Evolutionary conservation across 2,888 invertebrate species (phyloP).

Genomic region (Adelphocoris suturalis): DNA sequence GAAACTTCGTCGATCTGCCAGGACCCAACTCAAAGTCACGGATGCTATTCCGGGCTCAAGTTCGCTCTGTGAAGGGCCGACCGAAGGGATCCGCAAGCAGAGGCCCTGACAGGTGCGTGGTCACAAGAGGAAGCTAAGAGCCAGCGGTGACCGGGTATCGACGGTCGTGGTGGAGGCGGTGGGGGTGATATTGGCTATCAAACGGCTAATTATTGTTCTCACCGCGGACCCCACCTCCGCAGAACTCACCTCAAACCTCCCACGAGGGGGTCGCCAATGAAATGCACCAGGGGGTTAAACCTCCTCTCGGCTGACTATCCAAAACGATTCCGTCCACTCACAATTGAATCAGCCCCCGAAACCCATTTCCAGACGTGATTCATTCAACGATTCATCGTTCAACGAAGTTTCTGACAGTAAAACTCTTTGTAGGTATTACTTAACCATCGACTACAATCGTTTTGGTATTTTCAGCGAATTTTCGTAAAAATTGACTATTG

Average conservation of each 20-base stretch:
- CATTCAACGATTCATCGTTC: not conserved
- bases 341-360: conserved; percentile 9
- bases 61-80: too few relatives aligned
- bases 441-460: too few relatives aligned
- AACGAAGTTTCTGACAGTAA: not conserved
- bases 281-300: conserved; percentile 26
- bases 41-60: too few relatives aligned
- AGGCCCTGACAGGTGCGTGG: not conserved
- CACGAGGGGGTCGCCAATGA: not conserved
- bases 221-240: not conserved
- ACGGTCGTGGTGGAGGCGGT: not conserved
- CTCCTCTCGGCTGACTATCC: conserved; percentile 23
- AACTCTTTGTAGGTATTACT: not conserved
- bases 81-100: not conserved
- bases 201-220: conserved; percentile 40
- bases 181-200: conserved; percentile 23
- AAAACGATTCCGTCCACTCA: conserved; percentile 21
- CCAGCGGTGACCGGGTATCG: not conserved
- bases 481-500: too few relatives aligned
- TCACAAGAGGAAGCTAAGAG: not conserved
- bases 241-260: not conserved
- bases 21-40: too few relatives aligned
- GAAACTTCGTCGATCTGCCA: too few relatives aligned
- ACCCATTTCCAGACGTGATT: conserved; percentile 11
- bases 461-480: too few relatives aligned